Base-by-base conservation (phyloP, 2,888 invertebrate genomes). In the Habroteleia sp. region DNA sequence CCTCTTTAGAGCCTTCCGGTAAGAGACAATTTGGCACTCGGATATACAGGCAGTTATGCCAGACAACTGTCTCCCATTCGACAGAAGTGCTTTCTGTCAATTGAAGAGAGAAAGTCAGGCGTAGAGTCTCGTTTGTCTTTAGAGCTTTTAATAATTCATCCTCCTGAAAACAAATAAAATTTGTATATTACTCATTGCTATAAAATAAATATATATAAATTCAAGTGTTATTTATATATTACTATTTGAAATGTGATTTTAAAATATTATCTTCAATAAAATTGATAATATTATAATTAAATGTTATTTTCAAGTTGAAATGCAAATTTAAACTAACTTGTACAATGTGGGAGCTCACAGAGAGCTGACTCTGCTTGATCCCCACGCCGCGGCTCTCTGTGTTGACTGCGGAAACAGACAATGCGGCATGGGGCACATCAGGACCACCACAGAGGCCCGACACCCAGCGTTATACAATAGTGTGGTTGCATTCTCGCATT, bases 401-500 rank as follows among this genome's bases (percentile, higher is more conserved):
- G 91, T 90, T 91, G 89, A 88, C 87, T 87, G 89, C 88, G 76
- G 89, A 89, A 85, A 88, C 88, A 89, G 91, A 92, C 88, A 91
- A 91, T 92, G 93, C 93, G 92, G 93, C 93, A 92, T 93, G 95
- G 95, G 97, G 97, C 93, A 93, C 97, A 97, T 98, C 98, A 98
- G 97, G 97, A 98, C 95, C 97, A 97, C 96, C 96, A 97, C 97
- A 95, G 97, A 97, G 97, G 97, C 97, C 97, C 97, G 93, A 96
- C 95, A 90, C 97, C 97, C 95, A 97, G 95, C 94, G 96, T 91
- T 90, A 92, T 91, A 89, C 90, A 91, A 84, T 90, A 91, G 83
- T 91, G 90, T 54, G 84, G 87, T 68, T 87, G 87, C 68, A 84
- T 77, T 25, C 82, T 84, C 56, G 81, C 81, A 31, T 80, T 81